phyloP scores from a whole-genome alignment of 1,140 invertebrate genomes.

The Psix sp. region DNA sequence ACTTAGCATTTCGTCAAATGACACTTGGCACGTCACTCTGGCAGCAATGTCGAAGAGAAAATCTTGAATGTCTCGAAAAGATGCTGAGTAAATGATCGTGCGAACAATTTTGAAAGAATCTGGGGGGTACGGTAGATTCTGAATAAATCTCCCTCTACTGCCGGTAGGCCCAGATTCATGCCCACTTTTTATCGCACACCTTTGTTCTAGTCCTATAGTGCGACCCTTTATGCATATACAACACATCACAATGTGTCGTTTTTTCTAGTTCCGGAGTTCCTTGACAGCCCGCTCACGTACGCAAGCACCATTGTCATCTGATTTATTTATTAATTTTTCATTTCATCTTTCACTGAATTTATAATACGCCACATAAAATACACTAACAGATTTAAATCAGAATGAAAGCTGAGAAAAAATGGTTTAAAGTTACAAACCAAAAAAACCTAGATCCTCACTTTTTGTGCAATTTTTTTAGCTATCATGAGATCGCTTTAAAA shows the following conservation, averaged over 20 bases:
- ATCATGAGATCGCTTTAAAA: slow-evolving; percentile 12
- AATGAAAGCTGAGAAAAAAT: slow-evolving; percentile 17
- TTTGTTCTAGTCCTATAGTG: slow-evolving; percentile 73
- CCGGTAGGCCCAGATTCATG: slow-evolving; percentile 64
- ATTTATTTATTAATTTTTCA: slow-evolving; percentile 53
- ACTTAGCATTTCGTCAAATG: no score
- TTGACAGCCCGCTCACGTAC: slow-evolving; percentile 57
- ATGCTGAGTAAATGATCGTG: slow-evolving; percentile 62
- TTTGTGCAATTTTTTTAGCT: slow-evolving; percentile 14
- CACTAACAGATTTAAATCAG: slow-evolving; percentile 33
- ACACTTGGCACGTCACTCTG: neutral
- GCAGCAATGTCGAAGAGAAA: slow-evolving; percentile 38
- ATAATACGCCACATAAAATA: slow-evolving; percentile 35
- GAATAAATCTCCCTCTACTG: slow-evolving; percentile 56
- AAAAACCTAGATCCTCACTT: slow-evolving; percentile 10
- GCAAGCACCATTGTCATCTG: slow-evolving; percentile 37
- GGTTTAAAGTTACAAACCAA: slow-evolving; percentile 1
- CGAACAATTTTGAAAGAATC: slow-evolving; percentile 60
- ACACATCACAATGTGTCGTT: slow-evolving; percentile 73
- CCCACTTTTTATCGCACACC: slow-evolving; percentile 71
- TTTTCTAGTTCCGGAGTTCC: slow-evolving; percentile 69
- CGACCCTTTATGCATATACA: slow-evolving; percentile 66
- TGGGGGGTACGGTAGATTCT: slow-evolving; percentile 23
- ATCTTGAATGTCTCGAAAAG: slow-evolving; percentile 49
- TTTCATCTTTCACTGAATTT: slow-evolving; percentile 38